phyloP scores from a whole-genome alignment of 2,797 vertebrate genomes.

The Coreius guichenoti region DNA sequence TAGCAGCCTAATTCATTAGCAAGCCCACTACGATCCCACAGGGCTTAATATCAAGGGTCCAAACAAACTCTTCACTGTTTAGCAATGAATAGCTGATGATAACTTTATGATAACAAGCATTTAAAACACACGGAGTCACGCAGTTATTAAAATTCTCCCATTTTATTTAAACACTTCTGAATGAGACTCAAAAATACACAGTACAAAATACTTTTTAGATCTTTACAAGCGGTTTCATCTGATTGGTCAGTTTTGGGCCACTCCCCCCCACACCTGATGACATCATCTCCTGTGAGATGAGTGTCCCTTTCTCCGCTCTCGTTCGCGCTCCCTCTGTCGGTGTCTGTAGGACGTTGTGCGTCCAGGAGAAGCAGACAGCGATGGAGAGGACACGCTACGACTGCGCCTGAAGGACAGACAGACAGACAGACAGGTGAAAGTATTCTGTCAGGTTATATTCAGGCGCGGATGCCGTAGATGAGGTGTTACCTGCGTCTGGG shows the following conservation, averaged over 20 bases:
- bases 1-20: conserved; percentile 56
- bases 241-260: background rate
- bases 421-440: background rate
- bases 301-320: conserved; percentile 30
- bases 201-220: background rate
- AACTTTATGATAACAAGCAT: background rate
- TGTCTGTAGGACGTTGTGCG: conserved; percentile 76
- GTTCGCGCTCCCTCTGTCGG: conserved; percentile 36
- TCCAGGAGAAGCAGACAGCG: background rate
- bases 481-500: conserved; percentile 60
- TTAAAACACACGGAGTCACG: background rate
- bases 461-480: background rate
- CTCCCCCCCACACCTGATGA: background rate
- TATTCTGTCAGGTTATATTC: background rate
- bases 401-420: conserved; percentile 60
- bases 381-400: conserved; percentile 62
- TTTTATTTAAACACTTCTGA: background rate
- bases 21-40: background rate
- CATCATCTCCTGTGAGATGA: conserved; percentile 55
- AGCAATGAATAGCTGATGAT: background rate
- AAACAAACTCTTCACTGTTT: background rate
- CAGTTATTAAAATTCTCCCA: background rate
- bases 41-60: conserved; percentile 1
- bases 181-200: background rate
- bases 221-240: background rate